A percentile compares a stretch with the other conserved stretches of the same genome.
phyloP scores from a whole-genome alignment of 2,113 vertebrate species.

The Corythaixoides concolor region DNA sequence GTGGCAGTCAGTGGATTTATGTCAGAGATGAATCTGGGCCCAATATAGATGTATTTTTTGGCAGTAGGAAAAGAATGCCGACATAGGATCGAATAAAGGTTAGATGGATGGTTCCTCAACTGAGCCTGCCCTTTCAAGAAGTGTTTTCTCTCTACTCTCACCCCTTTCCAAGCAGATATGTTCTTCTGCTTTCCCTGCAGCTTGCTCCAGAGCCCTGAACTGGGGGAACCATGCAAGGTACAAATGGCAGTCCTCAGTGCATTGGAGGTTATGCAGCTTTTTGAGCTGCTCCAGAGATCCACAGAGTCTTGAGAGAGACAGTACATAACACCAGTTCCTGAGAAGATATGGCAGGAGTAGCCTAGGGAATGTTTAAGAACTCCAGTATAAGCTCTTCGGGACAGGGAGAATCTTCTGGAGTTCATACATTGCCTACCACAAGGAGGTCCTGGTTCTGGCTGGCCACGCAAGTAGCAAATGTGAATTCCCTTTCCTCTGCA shows the following conservation, averaged over 20 bases:
- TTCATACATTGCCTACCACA: background rate
- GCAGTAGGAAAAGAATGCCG: background rate
- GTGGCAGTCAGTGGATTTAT: background rate
- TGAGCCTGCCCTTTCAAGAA: background rate
- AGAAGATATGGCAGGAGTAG: background rate
- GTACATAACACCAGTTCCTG: background rate
- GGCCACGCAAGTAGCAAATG: background rate
- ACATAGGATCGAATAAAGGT: background rate
- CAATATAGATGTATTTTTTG: background rate
- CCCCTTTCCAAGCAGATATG: background rate
- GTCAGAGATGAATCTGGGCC: background rate
- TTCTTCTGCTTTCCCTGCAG: background rate
- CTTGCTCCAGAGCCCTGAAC: background rate
- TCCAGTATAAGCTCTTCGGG: background rate
- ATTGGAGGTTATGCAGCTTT: background rate
- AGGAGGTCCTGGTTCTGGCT: background rate
- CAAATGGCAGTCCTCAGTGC: background rate
- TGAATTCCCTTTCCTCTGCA: background rate
- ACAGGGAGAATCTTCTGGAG: background rate
- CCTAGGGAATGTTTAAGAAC: background rate
- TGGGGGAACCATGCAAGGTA: background rate
- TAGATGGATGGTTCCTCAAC: background rate
- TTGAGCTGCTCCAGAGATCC: background rate
- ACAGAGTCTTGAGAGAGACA: background rate
- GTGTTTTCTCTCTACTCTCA: background rate